These are phyloP conservation scores for Cephus pygmeus DNA, from an alignment of 2,888 invertebrate species.

Conservation along the genomic window DNA sequence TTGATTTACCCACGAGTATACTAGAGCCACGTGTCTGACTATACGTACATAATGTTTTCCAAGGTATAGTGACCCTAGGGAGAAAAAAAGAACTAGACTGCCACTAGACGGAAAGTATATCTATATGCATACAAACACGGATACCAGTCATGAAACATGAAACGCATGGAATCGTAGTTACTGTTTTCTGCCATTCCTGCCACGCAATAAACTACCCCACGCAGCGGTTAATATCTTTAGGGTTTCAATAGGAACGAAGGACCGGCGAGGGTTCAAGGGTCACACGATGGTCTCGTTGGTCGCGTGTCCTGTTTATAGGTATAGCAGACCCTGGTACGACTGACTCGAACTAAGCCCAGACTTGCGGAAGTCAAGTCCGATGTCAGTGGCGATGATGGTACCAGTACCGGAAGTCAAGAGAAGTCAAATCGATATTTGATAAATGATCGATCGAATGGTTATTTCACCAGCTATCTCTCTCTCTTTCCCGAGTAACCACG, in stretches of 20 bases:
- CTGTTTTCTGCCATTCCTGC: not conserved
- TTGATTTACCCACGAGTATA: not conserved
- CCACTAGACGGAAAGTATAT: not conserved
- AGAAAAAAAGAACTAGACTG: not conserved
- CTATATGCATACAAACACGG: not conserved
- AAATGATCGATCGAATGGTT: not conserved
- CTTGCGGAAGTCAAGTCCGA: not conserved
- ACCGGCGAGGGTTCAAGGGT: too few relatives aligned
- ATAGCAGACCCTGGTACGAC: not conserved
- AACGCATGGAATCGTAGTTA: not conserved
- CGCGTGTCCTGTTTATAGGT: not conserved
- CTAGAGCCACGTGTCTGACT: not conserved
- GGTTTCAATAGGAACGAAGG: not conserved
- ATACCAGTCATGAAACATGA: not conserved
- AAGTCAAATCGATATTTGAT: not conserved
- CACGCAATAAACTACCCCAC: not conserved
- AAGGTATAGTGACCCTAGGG: not conserved
- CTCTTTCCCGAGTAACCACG: not conserved
- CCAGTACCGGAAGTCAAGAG: not conserved
- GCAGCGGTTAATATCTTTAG: not conserved
- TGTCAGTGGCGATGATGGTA: not conserved
- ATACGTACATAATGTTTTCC: not conserved
- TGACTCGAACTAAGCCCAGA: not conserved
- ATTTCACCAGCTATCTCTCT: not conserved
- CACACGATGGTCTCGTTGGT: not conserved